Evolutionary conservation across 2,797 vertebrate species (phyloP).

Genomic region (Propithecus perrieri): DNA sequence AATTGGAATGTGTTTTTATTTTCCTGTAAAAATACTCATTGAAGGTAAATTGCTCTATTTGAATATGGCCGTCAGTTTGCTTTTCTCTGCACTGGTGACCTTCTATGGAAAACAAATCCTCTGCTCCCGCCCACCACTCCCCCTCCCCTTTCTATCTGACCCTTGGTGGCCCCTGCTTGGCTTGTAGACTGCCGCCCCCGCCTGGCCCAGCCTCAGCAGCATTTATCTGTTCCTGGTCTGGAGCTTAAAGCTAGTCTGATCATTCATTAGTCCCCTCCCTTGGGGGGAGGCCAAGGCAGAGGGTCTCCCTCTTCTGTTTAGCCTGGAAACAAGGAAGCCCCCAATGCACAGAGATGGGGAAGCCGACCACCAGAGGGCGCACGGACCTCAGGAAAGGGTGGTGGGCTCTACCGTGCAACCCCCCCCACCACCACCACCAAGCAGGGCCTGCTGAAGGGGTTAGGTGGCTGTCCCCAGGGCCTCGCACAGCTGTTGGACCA

Average conservation of each 20-base stretch:
- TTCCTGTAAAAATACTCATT: constrained; percentile 28
- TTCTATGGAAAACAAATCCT: constrained; percentile 11
- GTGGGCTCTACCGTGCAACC: background rate
- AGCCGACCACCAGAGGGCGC: constrained; percentile 65
- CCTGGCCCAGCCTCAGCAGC: background rate
- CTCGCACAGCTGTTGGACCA: background rate
- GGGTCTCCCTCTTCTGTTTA: background rate
- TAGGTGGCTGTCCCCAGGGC: background rate
- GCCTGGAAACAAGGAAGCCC: background rate
- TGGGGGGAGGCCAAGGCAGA: background rate
- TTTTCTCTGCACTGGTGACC: background rate
- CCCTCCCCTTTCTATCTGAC: background rate
- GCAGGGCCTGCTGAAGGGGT: background rate
- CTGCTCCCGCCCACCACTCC: background rate
- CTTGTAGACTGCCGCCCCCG: background rate
- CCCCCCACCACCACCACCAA: background rate
- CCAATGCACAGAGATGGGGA: background rate
- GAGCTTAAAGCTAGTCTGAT: background rate
- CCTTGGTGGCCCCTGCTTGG: background rate
- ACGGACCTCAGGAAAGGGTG: constrained; percentile 53
- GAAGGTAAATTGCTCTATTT: constrained; percentile 36
- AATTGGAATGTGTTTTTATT: constrained; percentile 43
- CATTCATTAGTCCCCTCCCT: background rate
- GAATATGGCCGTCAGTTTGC: background rate
- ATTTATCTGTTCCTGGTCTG: background rate